Base-by-base conservation (phyloP, 2,113 vertebrate genomes). In the Thermophis baileyi region DNA sequence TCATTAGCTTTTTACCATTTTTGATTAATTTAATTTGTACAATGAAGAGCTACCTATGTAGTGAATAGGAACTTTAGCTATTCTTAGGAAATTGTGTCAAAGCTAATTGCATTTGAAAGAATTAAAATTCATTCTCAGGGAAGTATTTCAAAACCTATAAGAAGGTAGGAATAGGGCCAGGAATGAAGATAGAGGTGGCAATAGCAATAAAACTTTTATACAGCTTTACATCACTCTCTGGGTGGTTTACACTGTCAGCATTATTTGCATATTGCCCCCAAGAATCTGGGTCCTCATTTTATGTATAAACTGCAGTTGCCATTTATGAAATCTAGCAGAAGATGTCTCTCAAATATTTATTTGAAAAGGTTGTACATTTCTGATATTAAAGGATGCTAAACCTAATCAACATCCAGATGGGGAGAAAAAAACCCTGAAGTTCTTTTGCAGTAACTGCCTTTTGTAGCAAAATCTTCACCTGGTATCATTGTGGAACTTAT, bases 1-100 rank as follows among this genome's bases (percentile, higher is more conserved):
- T 97, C 97, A 95, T 97, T 97, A 96, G 89, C 96, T 97, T 97
- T 93, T 95, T 94, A 95, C 94, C 94, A 93, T 94, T 96, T 97
- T 97, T 96, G 97, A 97, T 96, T 96, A 95, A 96, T 97, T 97
- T 96, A 97, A 97, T 96, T 96, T 93, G 87, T 94, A 94, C 95
- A 95, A 96, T 93, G 95, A 95, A 96, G 95, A 94, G 95, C 95
- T 95, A 96, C 94, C 91, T 91, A 96, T 96, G 95, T 96, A 94
- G 93, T 92, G 95, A 95, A 96, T 95, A 90, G 91, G 95, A 97
- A 96, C 94, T 96, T 95, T 55, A 95, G 93, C 90, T 91, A 94
- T 69, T 95, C 93, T 96, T 94, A 97, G 97, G 94, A 96, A 97
- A 97, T 94, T 95, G 95, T 96, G 95, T 96, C 96, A 96, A 93